Evolutionary conservation across 2,888 invertebrate genomes (phyloP), one percentile per base, ranked within the genome.

Genomic region (Drosophila falleni): DNA sequence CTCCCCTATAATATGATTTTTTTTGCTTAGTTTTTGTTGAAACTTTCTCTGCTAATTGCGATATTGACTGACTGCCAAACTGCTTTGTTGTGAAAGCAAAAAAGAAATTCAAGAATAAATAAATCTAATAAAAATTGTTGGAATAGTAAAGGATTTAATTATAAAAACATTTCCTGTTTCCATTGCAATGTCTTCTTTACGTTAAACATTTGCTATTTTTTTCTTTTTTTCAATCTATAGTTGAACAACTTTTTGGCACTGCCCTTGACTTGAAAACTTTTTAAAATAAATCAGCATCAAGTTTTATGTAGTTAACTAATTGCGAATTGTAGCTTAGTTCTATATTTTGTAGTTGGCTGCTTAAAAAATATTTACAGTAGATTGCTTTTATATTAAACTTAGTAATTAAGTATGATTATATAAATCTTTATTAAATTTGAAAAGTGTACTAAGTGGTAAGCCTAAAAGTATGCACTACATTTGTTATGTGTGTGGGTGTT

Each of bases 51-150:
- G 54, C 67, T 74, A 81, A 73, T 69, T 82, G 66, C 70, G 75
- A 82, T 77, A 82, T 87, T 82, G 88, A 90, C 91, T 91, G 90
- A 91, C 89, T 85, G 83, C 91, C 90, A 91, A 90, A 84, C 88
- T 88, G 89, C 90, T 90, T 90, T 90, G 84, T 87, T 74, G 85
- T 68, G 85, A 65, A 78, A 70, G 56, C 69, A 63, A 69, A 55
- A 37, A 37, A 8, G n/a, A n/a, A n/a, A n/a, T 33, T 42, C 47
- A 55, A 67, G 16, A 39, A 50, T 44, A 47, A 54, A 19, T 15
- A 37, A 61, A 13, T 42, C 47, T 41, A 46, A 67, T 73, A 59
- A 47, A 58, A 59, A 54, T 53, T 16, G 16, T 53, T 44, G 42
- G 26, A 60, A 68, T 58, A 50, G 29, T 44, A 54, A 76, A 60